phyloP scores from a whole-genome alignment of 2,888 invertebrate genomes.

The Anthophora plumipes region DNA sequence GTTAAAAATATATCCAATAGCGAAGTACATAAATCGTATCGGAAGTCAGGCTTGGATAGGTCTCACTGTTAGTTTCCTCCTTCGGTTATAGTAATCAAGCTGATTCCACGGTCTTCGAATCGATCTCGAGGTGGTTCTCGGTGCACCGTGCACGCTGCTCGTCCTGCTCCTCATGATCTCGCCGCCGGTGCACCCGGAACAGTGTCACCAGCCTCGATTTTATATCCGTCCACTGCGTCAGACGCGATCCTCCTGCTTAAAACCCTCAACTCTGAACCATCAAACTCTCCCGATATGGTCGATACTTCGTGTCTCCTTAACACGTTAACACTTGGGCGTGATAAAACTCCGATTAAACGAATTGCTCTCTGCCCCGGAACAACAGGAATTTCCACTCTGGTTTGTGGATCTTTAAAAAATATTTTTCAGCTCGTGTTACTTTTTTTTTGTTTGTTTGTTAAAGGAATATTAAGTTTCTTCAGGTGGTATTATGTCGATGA shows the following conservation, averaged over 20 bases:
- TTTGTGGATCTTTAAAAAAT: no score
- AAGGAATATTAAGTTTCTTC: no score
- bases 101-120: slow-evolving; percentile 39
- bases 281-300: no score
- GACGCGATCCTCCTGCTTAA: neutral
- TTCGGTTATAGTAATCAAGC: slow-evolving; percentile 41
- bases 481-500: no score
- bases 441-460: no score
- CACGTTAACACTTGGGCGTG: no score
- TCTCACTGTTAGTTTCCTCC: neutral
- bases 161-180: slow-evolving; percentile 32
- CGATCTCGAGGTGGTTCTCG: slow-evolving; percentile 33
- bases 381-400: no score
- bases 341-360: no score
- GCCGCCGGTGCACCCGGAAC: slow-evolving; percentile 21
- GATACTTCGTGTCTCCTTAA: no score
- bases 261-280: neutral
- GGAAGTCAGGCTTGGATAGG: slow-evolving; percentile 19
- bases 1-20: no score
- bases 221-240: neutral
- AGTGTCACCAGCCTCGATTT: slow-evolving; percentile 17
- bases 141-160: slow-evolving; percentile 25
- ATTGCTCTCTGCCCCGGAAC: no score
- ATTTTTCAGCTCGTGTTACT: no score
- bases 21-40: neutral